A percentile compares a stretch with the other conserved stretches of the same genome.
Conservation (phyloP, 2,797 vertebrate species). For the Enteromius argenteus region DNA sequence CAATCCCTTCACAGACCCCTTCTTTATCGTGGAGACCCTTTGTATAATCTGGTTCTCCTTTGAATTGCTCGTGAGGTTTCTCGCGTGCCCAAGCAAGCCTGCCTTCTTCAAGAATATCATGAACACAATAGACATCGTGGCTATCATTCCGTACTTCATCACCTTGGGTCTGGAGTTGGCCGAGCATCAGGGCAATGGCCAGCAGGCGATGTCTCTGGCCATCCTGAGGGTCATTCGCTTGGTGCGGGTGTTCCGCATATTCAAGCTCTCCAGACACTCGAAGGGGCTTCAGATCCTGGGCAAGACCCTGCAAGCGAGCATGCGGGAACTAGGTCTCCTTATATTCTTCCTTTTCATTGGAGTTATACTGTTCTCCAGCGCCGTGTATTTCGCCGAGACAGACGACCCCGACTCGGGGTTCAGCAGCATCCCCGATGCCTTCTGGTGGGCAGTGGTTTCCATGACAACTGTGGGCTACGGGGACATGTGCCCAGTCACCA, state of each 20-base stretch:
- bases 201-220: slow-evolving; percentile 91
- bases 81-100: slow-evolving; percentile 91
- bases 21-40: slow-evolving; percentile 93
- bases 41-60: slow-evolving; percentile 97
- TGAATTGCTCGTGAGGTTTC: slow-evolving; percentile 91
- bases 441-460: slow-evolving; percentile 97
- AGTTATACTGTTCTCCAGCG: slow-evolving; percentile 92
- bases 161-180: slow-evolving; percentile 89
- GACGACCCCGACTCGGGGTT: slow-evolving; percentile 90
- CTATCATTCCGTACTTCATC: slow-evolving; percentile 95
- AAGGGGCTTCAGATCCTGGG: slow-evolving; percentile 90
- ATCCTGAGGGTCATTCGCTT: slow-evolving; percentile 89
- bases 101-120: slow-evolving; percentile 96
- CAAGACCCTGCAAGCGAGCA: slow-evolving; percentile 90
- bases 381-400: slow-evolving; percentile 94
- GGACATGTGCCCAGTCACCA: slow-evolving; percentile 94
- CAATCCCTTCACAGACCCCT: slow-evolving; percentile 92
- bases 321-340: slow-evolving; percentile 90
- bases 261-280: slow-evolving; percentile 89
- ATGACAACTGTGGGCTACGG: slow-evolving; percentile 97
- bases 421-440: slow-evolving; percentile 93
- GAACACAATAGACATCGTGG: slow-evolving; percentile 95
- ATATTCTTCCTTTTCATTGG: slow-evolving; percentile 94
- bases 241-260: slow-evolving; percentile 90
- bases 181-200: slow-evolving; percentile 87